A percentile compares a stretch with the other conserved stretches of the same genome.
Evolutionary conservation across 2,797 vertebrate genomes (phyloP).

Genomic region (Sebastes ruberrimus): DNA sequence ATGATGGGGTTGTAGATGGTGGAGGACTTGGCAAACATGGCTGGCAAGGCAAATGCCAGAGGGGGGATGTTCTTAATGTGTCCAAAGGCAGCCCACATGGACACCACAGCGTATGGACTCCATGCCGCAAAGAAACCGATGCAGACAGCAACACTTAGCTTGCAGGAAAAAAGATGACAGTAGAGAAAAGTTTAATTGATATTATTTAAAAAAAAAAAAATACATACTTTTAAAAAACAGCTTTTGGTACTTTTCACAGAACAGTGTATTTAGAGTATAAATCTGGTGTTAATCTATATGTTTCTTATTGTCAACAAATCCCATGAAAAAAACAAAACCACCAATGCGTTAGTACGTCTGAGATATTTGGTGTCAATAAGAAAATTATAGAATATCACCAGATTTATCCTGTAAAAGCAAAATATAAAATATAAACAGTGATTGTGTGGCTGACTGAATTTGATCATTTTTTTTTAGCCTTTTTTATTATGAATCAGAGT

Average conservation of each 20-base stretch:
- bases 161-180: constrained; percentile 16
- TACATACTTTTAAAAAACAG: background rate
- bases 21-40: constrained; percentile 86
- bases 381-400: background rate
- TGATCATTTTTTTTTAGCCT: background rate
- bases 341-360: background rate
- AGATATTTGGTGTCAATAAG: background rate
- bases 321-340: background rate
- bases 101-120: constrained; percentile 85
- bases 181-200: background rate
- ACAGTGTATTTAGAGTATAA: background rate
- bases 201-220: background rate
- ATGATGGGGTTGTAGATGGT: constrained; percentile 84
- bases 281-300: background rate
- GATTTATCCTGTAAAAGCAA: background rate
- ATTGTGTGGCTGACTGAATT: background rate
- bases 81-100: constrained; percentile 86
- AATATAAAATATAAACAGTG: background rate
- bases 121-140: constrained; percentile 83
- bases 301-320: background rate
- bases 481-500: background rate
- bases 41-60: constrained; percentile 82
- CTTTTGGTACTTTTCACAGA: background rate
- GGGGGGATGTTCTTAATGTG: constrained; percentile 80
- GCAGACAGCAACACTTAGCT: constrained; percentile 84